phyloP scores from a whole-genome alignment of 2,113 vertebrate genomes.

The Pimephales promelas region DNA sequence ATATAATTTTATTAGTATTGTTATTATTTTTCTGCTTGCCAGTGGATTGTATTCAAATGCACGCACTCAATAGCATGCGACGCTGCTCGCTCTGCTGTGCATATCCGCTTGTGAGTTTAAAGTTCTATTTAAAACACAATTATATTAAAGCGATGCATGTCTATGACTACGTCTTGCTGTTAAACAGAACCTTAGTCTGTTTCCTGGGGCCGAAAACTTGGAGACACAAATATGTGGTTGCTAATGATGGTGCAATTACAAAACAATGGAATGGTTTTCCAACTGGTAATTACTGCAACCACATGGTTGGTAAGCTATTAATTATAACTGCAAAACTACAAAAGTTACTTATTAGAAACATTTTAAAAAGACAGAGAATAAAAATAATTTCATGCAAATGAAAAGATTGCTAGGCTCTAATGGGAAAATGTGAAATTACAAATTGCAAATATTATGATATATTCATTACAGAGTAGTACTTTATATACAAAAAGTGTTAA shows the following conservation, averaged over 20 bases:
- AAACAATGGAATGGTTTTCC: conserved; percentile 11
- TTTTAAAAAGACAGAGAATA: neutral
- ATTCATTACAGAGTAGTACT: neutral
- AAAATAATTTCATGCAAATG: neutral
- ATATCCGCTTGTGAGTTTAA: conserved; percentile 20
- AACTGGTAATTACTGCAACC: conserved; percentile 5
- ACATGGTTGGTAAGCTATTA: neutral
- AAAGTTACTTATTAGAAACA: neutral
- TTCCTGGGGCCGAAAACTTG: neutral
- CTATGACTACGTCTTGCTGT: conserved; percentile 23
- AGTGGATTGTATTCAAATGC: neutral
- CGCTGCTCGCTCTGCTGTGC: neutral
- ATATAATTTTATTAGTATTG: conserved; percentile 3
- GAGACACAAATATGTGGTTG: neutral
- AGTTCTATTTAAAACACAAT: conserved; percentile 45
- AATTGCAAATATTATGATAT: conserved; percentile 2
- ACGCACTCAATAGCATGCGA: neutral
- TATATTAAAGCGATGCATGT: conserved; percentile 37
- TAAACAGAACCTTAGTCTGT: conserved; percentile 12
- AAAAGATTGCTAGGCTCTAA: neutral
- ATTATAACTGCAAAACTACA: conserved; percentile 6
- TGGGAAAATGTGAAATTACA: neutral
- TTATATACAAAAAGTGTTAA: neutral
- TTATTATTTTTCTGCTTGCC: conserved; percentile 5
- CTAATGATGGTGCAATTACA: neutral